Conservation (phyloP, 2,888 invertebrate genomes). For the Rugalucina vietnamica region DNA sequence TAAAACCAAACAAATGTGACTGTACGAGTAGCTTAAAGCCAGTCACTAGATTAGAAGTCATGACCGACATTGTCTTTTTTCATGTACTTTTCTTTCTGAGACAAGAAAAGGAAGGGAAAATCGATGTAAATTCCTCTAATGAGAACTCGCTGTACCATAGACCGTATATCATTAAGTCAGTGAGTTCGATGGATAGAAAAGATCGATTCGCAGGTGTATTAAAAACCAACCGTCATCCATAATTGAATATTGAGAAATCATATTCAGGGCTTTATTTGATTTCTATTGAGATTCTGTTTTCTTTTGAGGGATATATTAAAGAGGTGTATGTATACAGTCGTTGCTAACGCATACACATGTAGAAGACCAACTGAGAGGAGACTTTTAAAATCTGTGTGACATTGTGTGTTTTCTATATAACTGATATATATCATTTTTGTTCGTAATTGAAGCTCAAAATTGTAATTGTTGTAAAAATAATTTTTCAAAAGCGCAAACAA, state of each 20-base stretch:
- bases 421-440: not conserved
- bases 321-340: not conserved
- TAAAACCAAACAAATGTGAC: too few relatives aligned
- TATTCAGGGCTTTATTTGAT: not conserved
- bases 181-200: not conserved
- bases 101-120: not conserved
- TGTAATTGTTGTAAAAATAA: not conserved
- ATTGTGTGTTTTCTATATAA: too few relatives aligned
- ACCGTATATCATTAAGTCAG: not conserved
- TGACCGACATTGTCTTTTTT: not conserved
- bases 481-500: not conserved
- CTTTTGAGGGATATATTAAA: not conserved
- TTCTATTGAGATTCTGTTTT: not conserved
- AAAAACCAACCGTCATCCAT: not conserved
- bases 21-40: too few relatives aligned
- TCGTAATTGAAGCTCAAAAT: not conserved
- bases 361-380: too few relatives aligned
- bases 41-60: not conserved
- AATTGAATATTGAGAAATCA: not conserved
- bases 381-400: not conserved
- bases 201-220: not conserved
- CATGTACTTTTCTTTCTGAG: not conserved
- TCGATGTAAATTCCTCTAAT: not conserved
- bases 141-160: not conserved
- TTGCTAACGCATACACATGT: constrained; percentile 3